These are phyloP conservation scores for Macaca mulatta DNA, from an alignment of 2,113 vertebrate genomes.

Conservation along the genomic window DNA sequence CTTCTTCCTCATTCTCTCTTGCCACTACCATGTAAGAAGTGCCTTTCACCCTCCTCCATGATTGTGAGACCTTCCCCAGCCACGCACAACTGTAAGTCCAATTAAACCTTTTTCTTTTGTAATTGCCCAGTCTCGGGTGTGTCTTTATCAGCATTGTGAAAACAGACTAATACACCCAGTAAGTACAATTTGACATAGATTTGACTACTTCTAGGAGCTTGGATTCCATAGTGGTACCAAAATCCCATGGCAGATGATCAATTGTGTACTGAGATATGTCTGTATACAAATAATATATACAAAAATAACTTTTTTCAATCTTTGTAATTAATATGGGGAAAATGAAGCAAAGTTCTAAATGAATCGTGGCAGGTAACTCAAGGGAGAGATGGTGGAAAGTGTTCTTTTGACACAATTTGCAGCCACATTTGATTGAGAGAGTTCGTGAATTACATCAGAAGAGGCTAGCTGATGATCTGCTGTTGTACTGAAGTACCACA, in stretches of 20 bases:
- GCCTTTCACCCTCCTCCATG: too few species aligned
- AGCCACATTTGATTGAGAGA: neutral
- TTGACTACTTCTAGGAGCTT: constrained; percentile 4
- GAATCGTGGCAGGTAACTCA: neutral
- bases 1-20: too few species aligned
- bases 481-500: neutral
- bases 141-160: too few species aligned
- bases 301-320: neutral
- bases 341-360: neutral
- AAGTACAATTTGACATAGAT: neutral
- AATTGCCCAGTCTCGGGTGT: too few species aligned
- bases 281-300: neutral
- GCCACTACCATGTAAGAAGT: too few species aligned
- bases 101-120: too few species aligned
- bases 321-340: neutral
- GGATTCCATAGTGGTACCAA: neutral
- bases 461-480: neutral
- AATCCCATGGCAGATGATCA: neutral
- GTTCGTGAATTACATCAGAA: neutral
- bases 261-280: neutral
- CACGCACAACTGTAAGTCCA: too few species aligned
- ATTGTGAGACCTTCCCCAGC: too few species aligned
- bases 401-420: neutral
- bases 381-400: neutral
- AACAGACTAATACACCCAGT: too few species aligned